These are phyloP conservation scores for Tapera naevia DNA, from an alignment of 2,797 vertebrate genomes.

Conservation along the genomic window DNA sequence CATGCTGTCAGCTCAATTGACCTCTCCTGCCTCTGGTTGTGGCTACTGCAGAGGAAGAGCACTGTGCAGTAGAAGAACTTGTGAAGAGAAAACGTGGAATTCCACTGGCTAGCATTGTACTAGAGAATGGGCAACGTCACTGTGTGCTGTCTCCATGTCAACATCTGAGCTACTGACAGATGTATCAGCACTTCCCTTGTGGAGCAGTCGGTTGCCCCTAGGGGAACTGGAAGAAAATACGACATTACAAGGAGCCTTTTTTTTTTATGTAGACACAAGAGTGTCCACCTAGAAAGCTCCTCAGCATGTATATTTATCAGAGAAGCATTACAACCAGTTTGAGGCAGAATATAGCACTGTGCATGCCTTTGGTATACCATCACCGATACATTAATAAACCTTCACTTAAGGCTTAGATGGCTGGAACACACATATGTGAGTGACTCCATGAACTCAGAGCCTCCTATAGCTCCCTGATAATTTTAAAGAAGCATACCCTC, in stretches of 20 bases:
- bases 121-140: rapidly evolving
- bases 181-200: not conserved
- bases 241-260: not conserved
- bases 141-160: not conserved
- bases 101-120: not conserved
- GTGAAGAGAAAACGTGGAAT: not conserved
- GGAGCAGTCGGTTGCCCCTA: not conserved
- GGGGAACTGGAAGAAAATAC: not conserved
- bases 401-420: not conserved
- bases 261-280: too few species aligned
- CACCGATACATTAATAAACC: not conserved
- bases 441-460: not conserved
- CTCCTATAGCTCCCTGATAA: rapidly evolving
- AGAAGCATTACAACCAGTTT: not conserved
- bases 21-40: not conserved
- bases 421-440: not conserved
- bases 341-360: not conserved
- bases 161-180: not conserved
- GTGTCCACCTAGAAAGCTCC: not conserved
- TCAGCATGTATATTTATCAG: not conserved
- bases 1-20: not conserved
- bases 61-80: not conserved
- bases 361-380: not conserved
- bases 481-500: not conserved
- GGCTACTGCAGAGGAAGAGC: not conserved